Evolutionary conservation across 2,797 vertebrate genomes (phyloP), one percentile per base, ranked within the genome.

Genomic region (Ceryle rudis): DNA sequence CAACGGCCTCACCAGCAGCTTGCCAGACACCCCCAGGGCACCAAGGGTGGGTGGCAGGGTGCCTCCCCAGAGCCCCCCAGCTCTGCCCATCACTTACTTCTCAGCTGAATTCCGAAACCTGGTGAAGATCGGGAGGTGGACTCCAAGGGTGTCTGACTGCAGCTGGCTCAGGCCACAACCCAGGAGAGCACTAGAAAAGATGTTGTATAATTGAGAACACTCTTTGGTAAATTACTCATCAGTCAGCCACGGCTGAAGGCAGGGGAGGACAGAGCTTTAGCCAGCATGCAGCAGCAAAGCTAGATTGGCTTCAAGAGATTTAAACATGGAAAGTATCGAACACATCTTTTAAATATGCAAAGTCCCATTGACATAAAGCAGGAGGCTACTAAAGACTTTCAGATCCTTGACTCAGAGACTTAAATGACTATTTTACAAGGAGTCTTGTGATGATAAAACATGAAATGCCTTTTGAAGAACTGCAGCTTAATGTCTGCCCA

Each of bases 101-200:
- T 74, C 96, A 84, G 94, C 91, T 81, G 97, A 97, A 75, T 96
- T 97, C 83, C 67, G 17, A 93, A 97, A 95, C 47, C 93, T 96
- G 67, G 78, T 88, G 69, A 96, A 88, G 74, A 95, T 44, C 0
- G 7, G 95, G 46, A 97, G 86, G 67, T 74, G 81, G 44, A 95
- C 12, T 55, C 94, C 90, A 49, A 93, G 57, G 25, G 92, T 94
- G 29, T 96, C 94, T 7, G 47, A 94, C 69, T 86, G 94, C 75
- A 97, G 94, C 71, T 96, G 93, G 69, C 97, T 97, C 74, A 95
- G 81, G 46, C 94, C 96, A 90, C 78, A 95, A 22, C 93, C 95
- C 83, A 91, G 84, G 81, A 95, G 96, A 78, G 96, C 95, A 44
- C 95, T 97, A 62, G 35, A 82, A 96, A 62, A 57, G 82, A 86